Conservation (phyloP, 2,113 vertebrate genomes). For the Aphyosemion australe region DNA sequence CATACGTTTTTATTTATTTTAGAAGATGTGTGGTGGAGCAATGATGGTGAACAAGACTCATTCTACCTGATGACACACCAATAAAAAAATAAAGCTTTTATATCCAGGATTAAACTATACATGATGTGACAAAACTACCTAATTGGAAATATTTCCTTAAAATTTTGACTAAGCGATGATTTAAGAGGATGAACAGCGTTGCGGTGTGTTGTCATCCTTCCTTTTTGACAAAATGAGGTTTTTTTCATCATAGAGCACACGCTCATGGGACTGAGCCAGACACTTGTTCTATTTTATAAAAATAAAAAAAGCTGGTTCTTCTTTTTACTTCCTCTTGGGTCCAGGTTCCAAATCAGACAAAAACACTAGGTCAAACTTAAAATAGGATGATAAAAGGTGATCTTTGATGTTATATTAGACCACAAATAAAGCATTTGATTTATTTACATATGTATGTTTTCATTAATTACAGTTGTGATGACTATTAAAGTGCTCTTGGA, state of each 20-base stretch:
- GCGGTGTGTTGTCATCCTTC: neutral
- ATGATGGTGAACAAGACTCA: too few relatives aligned
- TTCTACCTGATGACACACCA: too few relatives aligned
- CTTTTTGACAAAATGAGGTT: neutral
- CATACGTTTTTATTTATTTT: neutral
- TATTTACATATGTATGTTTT: neutral
- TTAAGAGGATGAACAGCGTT: too few relatives aligned
- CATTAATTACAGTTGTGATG: neutral
- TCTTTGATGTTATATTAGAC: neutral
- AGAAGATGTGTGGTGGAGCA: neutral
- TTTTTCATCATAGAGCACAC: conserved; percentile 14
- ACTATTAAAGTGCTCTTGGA: neutral
- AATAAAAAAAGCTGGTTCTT: conserved; percentile 38
- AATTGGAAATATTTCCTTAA: too few relatives aligned
- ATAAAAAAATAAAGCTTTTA: neutral
- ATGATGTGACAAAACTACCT: too few relatives aligned
- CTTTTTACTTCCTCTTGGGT: conserved; percentile 46
- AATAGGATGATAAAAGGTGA: neutral
- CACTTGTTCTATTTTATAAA: conserved; percentile 51
- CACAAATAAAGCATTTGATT: too few relatives aligned
- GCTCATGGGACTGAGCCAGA: conserved; percentile 53
- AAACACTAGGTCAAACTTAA: conserved; percentile 28
- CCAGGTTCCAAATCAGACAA: conserved; percentile 25
- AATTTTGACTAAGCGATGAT: neutral
- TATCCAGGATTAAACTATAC: neutral